A percentile compares a stretch with the other conserved stretches of the same genome.
Conservation (phyloP, 2,888 invertebrate species). For the Drosophila prolongata region DNA sequence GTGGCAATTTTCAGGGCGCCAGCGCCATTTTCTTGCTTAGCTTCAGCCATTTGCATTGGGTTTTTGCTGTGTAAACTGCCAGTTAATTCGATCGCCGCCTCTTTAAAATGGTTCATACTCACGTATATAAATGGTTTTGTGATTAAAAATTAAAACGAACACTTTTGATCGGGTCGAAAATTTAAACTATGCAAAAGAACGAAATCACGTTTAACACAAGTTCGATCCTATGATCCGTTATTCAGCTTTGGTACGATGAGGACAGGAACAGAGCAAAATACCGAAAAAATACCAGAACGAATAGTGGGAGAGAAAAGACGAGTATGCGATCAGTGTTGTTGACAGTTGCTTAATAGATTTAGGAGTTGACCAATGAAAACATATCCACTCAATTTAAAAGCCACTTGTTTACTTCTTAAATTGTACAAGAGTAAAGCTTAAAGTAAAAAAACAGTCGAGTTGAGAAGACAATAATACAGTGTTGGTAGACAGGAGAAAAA, state of each 20-base stretch:
- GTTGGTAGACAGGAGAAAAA: too few relatives aligned
- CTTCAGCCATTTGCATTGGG: slow-evolving; percentile 61
- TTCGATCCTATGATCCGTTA: slow-evolving; percentile 57
- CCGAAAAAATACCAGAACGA: slow-evolving; percentile 5
- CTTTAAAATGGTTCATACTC: slow-evolving; percentile 5
- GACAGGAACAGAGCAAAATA: slow-evolving; percentile 21
- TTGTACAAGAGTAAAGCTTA: too few relatives aligned
- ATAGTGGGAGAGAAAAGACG: not conserved
- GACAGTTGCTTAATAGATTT: too few relatives aligned
- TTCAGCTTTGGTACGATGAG: slow-evolving; percentile 45
- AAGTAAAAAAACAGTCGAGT: too few relatives aligned
- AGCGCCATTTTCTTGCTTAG: slow-evolving; percentile 79
- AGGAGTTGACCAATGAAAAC: too few relatives aligned
- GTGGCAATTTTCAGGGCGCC: slow-evolving; percentile 64
- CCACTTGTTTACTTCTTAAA: too few relatives aligned
- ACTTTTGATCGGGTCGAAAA: slow-evolving; percentile 31
- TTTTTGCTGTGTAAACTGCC: slow-evolving; percentile 2
- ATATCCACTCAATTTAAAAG: too few relatives aligned
- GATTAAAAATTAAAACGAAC: slow-evolving; percentile 29
- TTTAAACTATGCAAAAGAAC: slow-evolving; percentile 29
- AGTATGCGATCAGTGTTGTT: not conserved
- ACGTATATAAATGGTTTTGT: slow-evolving; percentile 5
- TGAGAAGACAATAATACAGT: too few relatives aligned
- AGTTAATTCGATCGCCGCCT: slow-evolving; percentile 1
- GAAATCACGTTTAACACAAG: slow-evolving; percentile 66